phyloP scores from a whole-genome alignment of 2,797 vertebrate genomes.

The Eidolon dupreanum region DNA sequence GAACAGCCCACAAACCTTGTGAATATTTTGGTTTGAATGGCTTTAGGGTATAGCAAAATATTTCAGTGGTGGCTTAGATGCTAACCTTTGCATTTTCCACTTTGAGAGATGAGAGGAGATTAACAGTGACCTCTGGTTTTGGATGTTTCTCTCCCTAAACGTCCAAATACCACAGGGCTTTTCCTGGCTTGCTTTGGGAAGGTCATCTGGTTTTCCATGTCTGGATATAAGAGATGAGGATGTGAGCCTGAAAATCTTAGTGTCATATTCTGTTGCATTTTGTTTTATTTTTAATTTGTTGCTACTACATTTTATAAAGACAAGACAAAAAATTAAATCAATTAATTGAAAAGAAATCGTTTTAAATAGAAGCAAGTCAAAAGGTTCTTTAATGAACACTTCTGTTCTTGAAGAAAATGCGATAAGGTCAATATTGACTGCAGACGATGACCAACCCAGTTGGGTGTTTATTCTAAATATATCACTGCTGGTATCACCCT shows the following conservation, averaged over 20 bases:
- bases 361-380: slow-evolving; percentile 16
- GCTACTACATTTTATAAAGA: background rate
- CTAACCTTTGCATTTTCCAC: slow-evolving; percentile 15
- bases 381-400: slow-evolving; percentile 18
- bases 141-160: background rate
- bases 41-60: slow-evolving; percentile 7
- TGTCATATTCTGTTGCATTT: background rate
- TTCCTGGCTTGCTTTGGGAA: background rate
- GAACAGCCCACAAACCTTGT: background rate
- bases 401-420: slow-evolving; percentile 54
- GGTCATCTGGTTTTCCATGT: background rate
- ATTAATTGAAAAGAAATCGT: background rate
- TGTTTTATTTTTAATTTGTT: background rate
- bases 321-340: background rate
- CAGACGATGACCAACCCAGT: slow-evolving; percentile 34
- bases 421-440: slow-evolving; percentile 62
- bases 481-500: slow-evolving; percentile 55
- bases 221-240: background rate
- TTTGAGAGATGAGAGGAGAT: slow-evolving; percentile 8
- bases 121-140: background rate
- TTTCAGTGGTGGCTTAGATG: background rate
- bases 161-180: background rate
- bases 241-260: background rate
- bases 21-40: background rate
- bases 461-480: slow-evolving; percentile 68